Conservation (phyloP, 35 echinoderm and acorn worm genomes). For the Heliocidaris tuberculata region DNA sequence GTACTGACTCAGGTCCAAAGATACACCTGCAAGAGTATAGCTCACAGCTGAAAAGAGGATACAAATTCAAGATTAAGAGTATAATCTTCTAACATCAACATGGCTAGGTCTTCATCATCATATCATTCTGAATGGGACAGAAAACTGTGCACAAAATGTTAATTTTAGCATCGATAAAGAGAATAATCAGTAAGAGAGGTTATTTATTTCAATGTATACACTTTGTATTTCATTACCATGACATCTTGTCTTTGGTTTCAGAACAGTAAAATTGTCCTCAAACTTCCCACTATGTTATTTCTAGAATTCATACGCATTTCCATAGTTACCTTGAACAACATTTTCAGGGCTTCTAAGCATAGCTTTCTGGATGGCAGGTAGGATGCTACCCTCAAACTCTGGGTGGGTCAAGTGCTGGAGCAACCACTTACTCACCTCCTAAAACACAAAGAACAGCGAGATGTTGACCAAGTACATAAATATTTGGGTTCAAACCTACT, state of each 20-base stretch:
- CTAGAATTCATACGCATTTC: background rate
- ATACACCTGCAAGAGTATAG: conserved; percentile 60
- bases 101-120: too few species aligned
- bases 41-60: conserved; percentile 62
- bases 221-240: too few species aligned
- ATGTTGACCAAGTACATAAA: background rate
- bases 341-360: conserved; percentile 92
- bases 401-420: conserved; percentile 69
- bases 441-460: background rate
- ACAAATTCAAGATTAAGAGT: conserved; percentile 8
- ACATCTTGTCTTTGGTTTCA: too few species aligned
- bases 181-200: too few species aligned
- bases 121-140: too few species aligned
- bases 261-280: background rate
- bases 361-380: conserved; percentile 80
- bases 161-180: too few species aligned
- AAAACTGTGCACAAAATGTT: too few species aligned
- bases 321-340: conserved; percentile 72
- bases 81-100: background rate
- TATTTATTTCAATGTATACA: too few species aligned
- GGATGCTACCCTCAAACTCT: conserved; percentile 75
- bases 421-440: conserved; percentile 68
- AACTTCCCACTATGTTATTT: background rate
- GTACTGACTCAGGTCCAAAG: conserved; percentile 90
- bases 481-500: background rate